Base-by-base conservation (phyloP, 1,140 invertebrate species). In the Drosophila pseudoobscura region DNA sequence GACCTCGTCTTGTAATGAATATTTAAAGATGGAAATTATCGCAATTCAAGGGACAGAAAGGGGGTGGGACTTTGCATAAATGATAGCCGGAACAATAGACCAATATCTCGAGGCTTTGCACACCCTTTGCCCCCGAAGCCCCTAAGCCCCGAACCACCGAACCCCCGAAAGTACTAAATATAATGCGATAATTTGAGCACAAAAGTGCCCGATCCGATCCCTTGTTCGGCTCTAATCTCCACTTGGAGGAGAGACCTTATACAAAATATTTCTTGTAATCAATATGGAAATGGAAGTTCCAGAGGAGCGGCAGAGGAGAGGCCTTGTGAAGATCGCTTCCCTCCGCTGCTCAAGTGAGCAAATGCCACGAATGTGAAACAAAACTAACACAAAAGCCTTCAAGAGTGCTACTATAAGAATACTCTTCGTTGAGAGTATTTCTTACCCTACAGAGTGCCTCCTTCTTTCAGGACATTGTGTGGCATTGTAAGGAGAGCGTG, bases 11-110 rank as follows among this genome's bases (percentile, higher is more conserved):
- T 78, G 82, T 87, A 87, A 87, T 88, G 78, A 88, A 87, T 87
- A 87, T 87, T 88, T 88, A 87, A 85, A 88, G 75, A 82, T 82
- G 78, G 51, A 74, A 82, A 88, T 87, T 85, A 85, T 85, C 82
- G 83, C 74, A 85, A 70, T 65, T 60, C 73, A 60, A 55, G 35
- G 17, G 46, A 29, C 57, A 43, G 15, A n/a, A 7, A 11, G 55
- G 65, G 65, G 13, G 24, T 60, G 45, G 31, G 83, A 75, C 88
- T 87, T 88, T 87, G 82, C 82, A 87, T 88, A 87, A 78, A 74
- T 75, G 83, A 82, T 88, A 88, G 24, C 24, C 24, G 47, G 57
- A 78, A 87, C 82, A 87, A 87, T 87, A 87, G 78, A 88, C 82
- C 83, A 78, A 85, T 85, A 85, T 82, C 65, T 56, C 51, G 43